Conservation (phyloP, 2,797 vertebrate genomes). For the Chrysocyon brachyurus region DNA sequence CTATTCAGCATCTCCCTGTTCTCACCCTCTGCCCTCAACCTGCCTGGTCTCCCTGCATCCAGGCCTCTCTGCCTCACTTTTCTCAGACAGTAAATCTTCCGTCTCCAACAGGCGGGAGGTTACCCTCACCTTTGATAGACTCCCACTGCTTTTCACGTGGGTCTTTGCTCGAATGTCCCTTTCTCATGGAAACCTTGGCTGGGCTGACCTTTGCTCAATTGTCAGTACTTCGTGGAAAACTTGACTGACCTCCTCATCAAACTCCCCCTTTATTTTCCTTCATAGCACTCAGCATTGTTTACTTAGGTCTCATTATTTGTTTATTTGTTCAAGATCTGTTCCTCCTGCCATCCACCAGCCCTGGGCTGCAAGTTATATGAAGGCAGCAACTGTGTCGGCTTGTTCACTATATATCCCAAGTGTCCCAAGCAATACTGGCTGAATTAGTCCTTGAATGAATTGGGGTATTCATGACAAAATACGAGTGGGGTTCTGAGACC, state of each 20-base stretch:
- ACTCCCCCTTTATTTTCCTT: neutral
- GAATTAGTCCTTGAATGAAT: neutral
- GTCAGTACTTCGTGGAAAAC: neutral
- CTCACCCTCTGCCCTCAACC: rapidly evolving
- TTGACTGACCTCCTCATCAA: neutral
- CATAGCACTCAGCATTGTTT: neutral
- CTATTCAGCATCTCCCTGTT: neutral
- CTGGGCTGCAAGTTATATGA: neutral
- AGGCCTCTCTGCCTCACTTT: neutral
- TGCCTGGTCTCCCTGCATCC: neutral
- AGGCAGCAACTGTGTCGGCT: neutral
- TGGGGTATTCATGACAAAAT: neutral
- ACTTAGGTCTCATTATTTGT: neutral
- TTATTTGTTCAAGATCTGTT: neutral
- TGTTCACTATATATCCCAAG: neutral
- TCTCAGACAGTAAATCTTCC: neutral
- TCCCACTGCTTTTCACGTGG: neutral
- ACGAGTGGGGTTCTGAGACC: too few relatives aligned
- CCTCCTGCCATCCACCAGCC: rapidly evolving
- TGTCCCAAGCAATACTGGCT: neutral
- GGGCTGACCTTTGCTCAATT: too few relatives aligned
- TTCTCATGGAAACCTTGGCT: neutral
- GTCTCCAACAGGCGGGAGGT: neutral
- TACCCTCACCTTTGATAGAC: neutral
- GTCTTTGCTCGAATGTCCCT: neutral